phyloP scores from a whole-genome alignment of 2,797 vertebrate species.

The Micromesistius poutassou region DNA sequence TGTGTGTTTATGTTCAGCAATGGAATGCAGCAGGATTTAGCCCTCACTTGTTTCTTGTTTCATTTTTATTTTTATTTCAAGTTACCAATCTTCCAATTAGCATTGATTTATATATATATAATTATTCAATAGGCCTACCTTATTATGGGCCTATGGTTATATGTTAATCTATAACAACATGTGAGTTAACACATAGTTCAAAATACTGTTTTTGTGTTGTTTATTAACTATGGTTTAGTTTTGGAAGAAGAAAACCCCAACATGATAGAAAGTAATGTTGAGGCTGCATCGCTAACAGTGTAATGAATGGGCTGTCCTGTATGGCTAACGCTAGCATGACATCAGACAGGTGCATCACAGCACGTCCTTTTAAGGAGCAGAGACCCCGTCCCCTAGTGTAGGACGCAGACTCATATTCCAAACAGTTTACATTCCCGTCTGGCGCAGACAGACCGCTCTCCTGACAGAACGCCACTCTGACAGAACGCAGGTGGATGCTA shows the following conservation, averaged over 20 bases:
- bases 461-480: constrained; percentile 46
- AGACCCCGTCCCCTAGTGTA: constrained; percentile 40
- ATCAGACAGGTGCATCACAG: constrained; percentile 56
- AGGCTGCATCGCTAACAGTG: background rate
- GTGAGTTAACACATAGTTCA: background rate
- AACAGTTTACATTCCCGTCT: constrained; percentile 70
- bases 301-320: background rate
- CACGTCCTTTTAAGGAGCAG: constrained; percentile 74
- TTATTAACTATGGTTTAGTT: background rate
- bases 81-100: background rate
- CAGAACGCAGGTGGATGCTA: constrained; percentile 44
- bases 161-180: background rate
- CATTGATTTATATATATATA: background rate
- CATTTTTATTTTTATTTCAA: too few species aligned
- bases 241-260: background rate
- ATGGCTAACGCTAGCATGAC: constrained; percentile 40
- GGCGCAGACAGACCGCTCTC: background rate
- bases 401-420: constrained; percentile 60
- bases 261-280: background rate
- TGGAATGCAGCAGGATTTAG: constrained; percentile 1
- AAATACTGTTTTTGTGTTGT: background rate
- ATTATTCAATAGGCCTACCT: background rate
- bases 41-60: background rate
- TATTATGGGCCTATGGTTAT: background rate
- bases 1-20: constrained; percentile 13